Evolutionary conservation across 2,113 vertebrate genomes (phyloP), one percentile per base, ranked within the genome.

Genomic region (Phoxinus phoxinus): DNA sequence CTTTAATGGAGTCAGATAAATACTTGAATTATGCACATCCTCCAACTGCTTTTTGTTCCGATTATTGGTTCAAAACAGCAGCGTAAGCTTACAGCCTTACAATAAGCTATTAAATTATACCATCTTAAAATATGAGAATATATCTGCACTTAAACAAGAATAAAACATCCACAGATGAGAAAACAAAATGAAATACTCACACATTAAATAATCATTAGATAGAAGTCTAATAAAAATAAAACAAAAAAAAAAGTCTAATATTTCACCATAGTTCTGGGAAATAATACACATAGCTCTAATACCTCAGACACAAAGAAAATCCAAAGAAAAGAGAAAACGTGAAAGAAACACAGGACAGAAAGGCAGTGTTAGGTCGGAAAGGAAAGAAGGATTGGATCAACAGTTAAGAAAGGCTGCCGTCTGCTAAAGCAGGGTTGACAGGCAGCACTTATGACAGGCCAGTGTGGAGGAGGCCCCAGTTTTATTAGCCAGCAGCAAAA

Each of bases 401-500:
- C 75, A 81, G 79, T 48, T 53, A 79, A 15, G 76, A 85, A 35
- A 83, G 83, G 41, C 35, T 13, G 8, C 74, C 8, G 73, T 56
- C 81, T 37, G 25, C 51, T 71, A 83, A 78, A 73, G 67, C 82
- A 51, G 58, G 15, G 21, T 77, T 86, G 84, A 85, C 85, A 88
- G 79, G 63, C 72, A 72, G 78, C 85, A 86, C 83, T 72, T 77
- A 69, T 79, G 82, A 80, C 73, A 81, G 87, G 51, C 65, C 61
- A 41, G 81, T 51, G 72, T 17, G 21, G 73, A 80, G 84, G 85
- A 85, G 84, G 81, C 71, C 46, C n/a, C 30, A 77, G 79, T 85
- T 87, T 87, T 73, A 87, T 85, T 89, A 90, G 83, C 86, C 41
- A 59, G 83, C 87, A 86, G 58, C 84, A 87, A 67, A 85, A 84